Percentiles rank a stretch among this genome's conserved stretches.
Evolutionary conservation across 2,797 vertebrate genomes (phyloP).

Genomic region (Melanotaenia parkinsoni): DNA sequence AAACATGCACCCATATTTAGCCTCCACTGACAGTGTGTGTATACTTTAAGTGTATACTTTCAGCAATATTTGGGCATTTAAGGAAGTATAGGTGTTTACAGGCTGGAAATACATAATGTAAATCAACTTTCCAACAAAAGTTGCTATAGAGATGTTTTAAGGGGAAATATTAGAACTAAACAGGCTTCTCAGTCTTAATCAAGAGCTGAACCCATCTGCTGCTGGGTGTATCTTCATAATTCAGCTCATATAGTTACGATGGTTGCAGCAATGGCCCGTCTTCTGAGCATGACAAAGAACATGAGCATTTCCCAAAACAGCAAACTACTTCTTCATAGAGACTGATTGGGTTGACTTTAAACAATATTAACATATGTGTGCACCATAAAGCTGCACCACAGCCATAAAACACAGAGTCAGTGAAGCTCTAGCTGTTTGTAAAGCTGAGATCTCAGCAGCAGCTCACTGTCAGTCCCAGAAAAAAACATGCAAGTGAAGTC

Average conservation of each 20-base stretch:
- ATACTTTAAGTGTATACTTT: background rate
- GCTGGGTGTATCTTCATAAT: background rate
- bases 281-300: background rate
- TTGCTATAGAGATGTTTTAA: background rate
- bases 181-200: background rate
- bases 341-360: background rate
- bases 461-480: slow-evolving; percentile 54
- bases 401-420: slow-evolving; percentile 45
- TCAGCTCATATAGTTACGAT: background rate
- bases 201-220: slow-evolving; percentile 3
- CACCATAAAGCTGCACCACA: slow-evolving; percentile 3
- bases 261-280: background rate
- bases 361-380: slow-evolving; percentile 19
- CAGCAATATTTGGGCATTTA: background rate
- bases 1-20: background rate
- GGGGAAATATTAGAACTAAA: background rate
- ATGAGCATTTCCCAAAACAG: background rate
- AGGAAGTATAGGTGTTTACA: background rate
- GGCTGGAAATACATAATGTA: background rate
- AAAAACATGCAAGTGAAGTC: slow-evolving; percentile 32
- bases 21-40: background rate
- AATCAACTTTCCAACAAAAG: background rate
- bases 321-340: background rate
- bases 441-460: slow-evolving; percentile 63
- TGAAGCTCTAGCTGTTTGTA: slow-evolving; percentile 63